Conservation (phyloP, 2,888 invertebrate species). For the Drosophila neutralis region DNA sequence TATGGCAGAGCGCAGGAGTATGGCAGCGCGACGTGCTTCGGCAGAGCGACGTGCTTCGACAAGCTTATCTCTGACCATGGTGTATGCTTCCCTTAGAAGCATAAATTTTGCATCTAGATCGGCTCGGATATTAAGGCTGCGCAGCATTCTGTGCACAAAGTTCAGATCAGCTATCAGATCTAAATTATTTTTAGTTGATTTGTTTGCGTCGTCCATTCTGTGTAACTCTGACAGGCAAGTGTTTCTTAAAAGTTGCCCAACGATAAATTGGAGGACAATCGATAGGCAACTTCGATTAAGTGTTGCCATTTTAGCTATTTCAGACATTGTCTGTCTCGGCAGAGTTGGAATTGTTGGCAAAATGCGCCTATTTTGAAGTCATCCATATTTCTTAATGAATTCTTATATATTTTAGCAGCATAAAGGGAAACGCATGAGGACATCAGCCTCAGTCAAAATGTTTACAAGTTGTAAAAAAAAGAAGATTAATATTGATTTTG, state of each 20-base stretch:
- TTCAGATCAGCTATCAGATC: conserved; percentile 4
- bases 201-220: conserved; percentile 1
- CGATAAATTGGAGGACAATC: background rate
- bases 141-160: conserved; percentile 28
- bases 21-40: too few species aligned
- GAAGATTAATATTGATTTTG: too few species aligned
- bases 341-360: background rate
- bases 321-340: background rate
- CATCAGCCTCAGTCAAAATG: too few species aligned
- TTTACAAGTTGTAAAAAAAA: too few species aligned
- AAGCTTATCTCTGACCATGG: conserved; percentile 28
- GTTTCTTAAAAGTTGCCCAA: background rate
- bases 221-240: background rate
- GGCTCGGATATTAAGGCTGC: background rate
- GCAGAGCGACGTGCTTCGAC: conserved; percentile 12
- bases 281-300: background rate
- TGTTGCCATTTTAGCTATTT: background rate
- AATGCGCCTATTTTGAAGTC: background rate
- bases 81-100: conserved; percentile 22
- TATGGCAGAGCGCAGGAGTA: conserved; percentile 3
- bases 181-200: background rate
- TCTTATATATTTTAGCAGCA: background rate
- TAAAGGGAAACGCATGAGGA: too few species aligned
- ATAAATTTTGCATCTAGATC: background rate
- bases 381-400: background rate